Percentiles rank a stretch among this genome's conserved stretches.
phyloP scores from a whole-genome alignment of 1,140 invertebrate species.

The Wiebesia pumilae region DNA sequence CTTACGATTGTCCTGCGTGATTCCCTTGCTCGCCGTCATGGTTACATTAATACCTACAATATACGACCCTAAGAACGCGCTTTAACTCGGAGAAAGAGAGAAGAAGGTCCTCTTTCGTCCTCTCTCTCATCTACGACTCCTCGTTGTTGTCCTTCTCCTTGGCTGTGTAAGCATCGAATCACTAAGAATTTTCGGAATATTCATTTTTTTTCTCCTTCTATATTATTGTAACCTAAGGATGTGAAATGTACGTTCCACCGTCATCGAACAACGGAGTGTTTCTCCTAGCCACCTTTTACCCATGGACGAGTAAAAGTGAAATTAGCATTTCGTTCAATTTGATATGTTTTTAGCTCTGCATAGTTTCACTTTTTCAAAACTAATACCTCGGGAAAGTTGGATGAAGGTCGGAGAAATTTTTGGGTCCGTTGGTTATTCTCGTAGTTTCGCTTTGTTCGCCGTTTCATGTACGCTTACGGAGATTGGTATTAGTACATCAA shows the following conservation, averaged over 20 bases:
- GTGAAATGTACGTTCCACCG: not conserved
- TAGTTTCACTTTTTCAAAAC: not conserved
- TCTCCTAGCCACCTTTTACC: too few species aligned
- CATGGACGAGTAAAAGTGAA: not conserved
- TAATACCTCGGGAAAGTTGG: not conserved
- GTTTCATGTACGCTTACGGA: not conserved
- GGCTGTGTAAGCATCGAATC: too few species aligned
- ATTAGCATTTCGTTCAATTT: not conserved
- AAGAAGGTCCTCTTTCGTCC: not conserved
- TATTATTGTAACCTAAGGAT: not conserved
- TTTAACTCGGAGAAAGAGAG: constrained; percentile 11
- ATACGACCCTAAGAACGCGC: constrained; percentile 57
- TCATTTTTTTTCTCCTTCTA: not conserved
- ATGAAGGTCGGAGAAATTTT: not conserved
- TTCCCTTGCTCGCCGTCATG: constrained; percentile 66
- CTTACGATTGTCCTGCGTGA: constrained; percentile 61
- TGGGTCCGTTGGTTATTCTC: not conserved
- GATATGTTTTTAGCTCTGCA: not conserved
- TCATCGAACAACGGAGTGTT: too few species aligned
- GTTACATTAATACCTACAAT: constrained; percentile 70
- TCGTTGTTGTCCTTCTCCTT: not conserved
- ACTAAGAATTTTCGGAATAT: constrained; percentile 13
- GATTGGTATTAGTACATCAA: not conserved
- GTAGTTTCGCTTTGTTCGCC: not conserved
- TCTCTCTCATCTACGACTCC: not conserved